A percentile compares a stretch with the other conserved stretches of the same genome.
Evolutionary conservation across 2,888 invertebrate genomes (phyloP).

Genomic region (Diarsia rubi): DNA sequence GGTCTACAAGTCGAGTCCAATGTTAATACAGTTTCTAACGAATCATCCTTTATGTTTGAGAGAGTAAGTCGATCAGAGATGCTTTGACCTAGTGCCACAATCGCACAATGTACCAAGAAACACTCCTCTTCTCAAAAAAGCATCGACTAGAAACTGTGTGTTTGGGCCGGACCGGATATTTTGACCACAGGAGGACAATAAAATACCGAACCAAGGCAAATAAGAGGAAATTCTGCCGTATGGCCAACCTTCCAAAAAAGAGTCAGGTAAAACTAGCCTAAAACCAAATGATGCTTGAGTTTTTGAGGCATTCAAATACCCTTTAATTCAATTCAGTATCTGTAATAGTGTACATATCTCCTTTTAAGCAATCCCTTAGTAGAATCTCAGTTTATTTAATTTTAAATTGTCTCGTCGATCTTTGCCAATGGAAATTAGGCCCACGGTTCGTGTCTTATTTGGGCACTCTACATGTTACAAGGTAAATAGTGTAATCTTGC

Average conservation of each 20-base stretch:
- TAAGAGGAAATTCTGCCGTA: not conserved
- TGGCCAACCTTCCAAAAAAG: not conserved
- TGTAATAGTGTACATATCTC: not conserved
- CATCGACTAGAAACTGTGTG: not conserved
- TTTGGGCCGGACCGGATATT: not conserved
- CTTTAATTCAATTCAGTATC: not conserved
- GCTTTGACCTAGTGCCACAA: conserved; percentile 4
- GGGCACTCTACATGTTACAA: conserved; percentile 59
- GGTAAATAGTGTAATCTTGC: conserved; percentile 46
- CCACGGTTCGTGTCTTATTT: conserved; percentile 59
- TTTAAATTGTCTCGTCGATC: conserved; percentile 34
- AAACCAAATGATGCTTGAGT: not conserved
- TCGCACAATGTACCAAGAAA: conserved; percentile 3
- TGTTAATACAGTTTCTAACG: not conserved
- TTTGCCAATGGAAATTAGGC: conserved; percentile 37
- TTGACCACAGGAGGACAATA: not conserved
- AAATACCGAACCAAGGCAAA: not conserved
- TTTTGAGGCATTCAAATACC: not conserved
- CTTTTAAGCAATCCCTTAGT: not conserved
- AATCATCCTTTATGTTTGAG: conserved; percentile 1
- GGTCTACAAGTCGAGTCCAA: not conserved
- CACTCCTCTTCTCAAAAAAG: not conserved
- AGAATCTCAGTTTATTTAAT: not conserved
- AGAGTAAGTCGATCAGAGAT: conserved; percentile 10
- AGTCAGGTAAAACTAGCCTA: not conserved